Conservation (phyloP, 2,888 invertebrate genomes). For the Schizaphis graminum region DNA sequence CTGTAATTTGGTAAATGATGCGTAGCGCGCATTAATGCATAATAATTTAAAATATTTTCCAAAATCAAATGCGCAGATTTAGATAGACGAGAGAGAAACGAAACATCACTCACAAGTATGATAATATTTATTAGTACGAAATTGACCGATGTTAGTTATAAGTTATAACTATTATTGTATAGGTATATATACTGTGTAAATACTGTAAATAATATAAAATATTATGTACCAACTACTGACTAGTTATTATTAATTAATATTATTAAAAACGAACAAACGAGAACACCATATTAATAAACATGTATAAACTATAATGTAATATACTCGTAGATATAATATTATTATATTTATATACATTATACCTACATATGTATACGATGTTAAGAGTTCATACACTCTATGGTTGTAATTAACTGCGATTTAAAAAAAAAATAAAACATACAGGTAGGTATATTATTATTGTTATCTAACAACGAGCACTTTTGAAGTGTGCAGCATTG, state of each 20-base stretch:
- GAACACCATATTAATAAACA: background rate
- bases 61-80: background rate
- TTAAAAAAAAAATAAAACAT: background rate
- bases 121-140: background rate
- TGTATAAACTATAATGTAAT: background rate
- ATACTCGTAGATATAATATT: too few relatives aligned
- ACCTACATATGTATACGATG: background rate
- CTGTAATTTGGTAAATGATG: background rate
- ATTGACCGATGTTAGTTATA: background rate
- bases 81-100: background rate
- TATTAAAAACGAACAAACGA: background rate
- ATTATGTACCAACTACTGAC: background rate
- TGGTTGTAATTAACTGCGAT: background rate
- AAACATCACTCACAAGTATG: background rate
- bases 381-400: background rate
- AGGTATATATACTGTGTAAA: background rate
- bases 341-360: too few relatives aligned
- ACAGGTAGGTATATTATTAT: background rate
- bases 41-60: background rate
- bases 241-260: background rate
- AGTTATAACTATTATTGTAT: background rate
- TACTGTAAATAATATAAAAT: background rate
- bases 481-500: constrained; percentile 13
- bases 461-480: background rate
- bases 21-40: background rate